These are phyloP conservation scores for Ooceraea biroi DNA, from an alignment of 1,140 invertebrate genomes.

Conservation along the genomic window DNA sequence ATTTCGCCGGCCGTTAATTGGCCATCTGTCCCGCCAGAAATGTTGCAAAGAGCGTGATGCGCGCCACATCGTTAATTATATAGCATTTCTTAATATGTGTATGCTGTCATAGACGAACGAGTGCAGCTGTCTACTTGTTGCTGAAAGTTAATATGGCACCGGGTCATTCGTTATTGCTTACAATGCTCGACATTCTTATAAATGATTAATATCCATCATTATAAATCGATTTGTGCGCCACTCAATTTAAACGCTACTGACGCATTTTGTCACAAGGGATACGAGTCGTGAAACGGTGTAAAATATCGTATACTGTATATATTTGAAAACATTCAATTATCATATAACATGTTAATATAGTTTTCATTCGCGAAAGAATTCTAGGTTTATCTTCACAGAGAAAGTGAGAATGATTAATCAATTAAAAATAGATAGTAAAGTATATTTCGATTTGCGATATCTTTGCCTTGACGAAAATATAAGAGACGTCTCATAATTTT, in stretches of 20 bases:
- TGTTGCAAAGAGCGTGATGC: not conserved
- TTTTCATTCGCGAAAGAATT: not conserved
- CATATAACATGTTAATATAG: not conserved
- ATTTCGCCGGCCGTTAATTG: constrained; percentile 69
- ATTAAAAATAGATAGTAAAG: constrained; percentile 15
- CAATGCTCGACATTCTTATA: not conserved
- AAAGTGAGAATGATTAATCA: not conserved
- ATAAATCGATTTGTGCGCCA: constrained; percentile 5
- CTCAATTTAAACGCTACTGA: not conserved
- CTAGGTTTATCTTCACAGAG: not conserved
- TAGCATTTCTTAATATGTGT: not conserved
- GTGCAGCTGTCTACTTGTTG: constrained; percentile 3
- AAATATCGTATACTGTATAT: too few species aligned
- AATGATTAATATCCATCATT: constrained; percentile 22
- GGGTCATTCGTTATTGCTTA: constrained; percentile 17
- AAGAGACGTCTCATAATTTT: not conserved
- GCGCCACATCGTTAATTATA: not conserved
- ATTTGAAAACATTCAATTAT: too few species aligned
- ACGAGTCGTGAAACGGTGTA: too few species aligned
- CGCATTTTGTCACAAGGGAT: too few species aligned
- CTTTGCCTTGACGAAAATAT: not conserved
- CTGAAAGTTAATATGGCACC: constrained; percentile 30
- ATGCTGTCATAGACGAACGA: constrained; percentile 37
- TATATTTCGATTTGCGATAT: not conserved
- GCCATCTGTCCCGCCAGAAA: constrained; percentile 68